phyloP scores from a whole-genome alignment of 2,888 invertebrate genomes.

The Caenorhabditis sulstoni region DNA sequence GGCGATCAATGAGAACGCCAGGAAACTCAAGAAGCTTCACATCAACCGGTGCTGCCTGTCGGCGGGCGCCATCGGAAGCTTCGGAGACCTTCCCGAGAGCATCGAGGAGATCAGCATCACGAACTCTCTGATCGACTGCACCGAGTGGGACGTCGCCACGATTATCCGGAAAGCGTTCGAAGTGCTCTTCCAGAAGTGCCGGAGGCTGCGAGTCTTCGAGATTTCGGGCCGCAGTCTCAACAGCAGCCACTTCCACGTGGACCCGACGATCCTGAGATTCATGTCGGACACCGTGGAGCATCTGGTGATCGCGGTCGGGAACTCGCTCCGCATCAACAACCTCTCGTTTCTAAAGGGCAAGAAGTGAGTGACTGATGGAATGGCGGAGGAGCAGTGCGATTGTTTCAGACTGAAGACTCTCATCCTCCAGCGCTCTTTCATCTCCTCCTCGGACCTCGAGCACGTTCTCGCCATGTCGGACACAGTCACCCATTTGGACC shows the following conservation, averaged over 20 bases:
- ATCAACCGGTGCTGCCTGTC: conserved; percentile 40
- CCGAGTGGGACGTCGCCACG: conserved; percentile 56
- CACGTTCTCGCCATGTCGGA: conserved; percentile 36
- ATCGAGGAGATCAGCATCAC: conserved; percentile 52
- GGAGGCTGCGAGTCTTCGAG: conserved; percentile 34
- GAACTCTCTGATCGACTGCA: conserved; percentile 50
- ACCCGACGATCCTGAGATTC: conserved; percentile 36
- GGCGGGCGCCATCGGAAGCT: conserved; percentile 45
- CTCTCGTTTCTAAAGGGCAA: conserved; percentile 51
- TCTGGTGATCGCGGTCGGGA: conserved; percentile 51
- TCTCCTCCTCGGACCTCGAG: conserved; percentile 41
- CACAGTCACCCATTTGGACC: conserved; percentile 46
- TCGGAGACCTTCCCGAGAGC: conserved; percentile 46
- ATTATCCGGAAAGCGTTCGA: conserved; percentile 46
- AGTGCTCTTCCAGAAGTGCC: conserved; percentile 38
- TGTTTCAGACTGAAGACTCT: conserved; percentile 35
- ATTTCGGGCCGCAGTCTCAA: conserved; percentile 42
- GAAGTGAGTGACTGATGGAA: conserved; percentile 6
- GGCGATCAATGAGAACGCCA: conserved; percentile 27
- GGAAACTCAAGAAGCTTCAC: conserved; percentile 25
- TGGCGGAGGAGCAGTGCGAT: not conserved
- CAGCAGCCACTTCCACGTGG: conserved; percentile 48
- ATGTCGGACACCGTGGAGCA: conserved; percentile 48
- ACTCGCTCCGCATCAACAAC: conserved; percentile 43
- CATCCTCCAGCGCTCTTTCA: conserved; percentile 52